Percentiles rank a stretch among this genome's conserved stretches.
phyloP scores from a whole-genome alignment of 2,888 invertebrate species.

The Acleris literana region DNA sequence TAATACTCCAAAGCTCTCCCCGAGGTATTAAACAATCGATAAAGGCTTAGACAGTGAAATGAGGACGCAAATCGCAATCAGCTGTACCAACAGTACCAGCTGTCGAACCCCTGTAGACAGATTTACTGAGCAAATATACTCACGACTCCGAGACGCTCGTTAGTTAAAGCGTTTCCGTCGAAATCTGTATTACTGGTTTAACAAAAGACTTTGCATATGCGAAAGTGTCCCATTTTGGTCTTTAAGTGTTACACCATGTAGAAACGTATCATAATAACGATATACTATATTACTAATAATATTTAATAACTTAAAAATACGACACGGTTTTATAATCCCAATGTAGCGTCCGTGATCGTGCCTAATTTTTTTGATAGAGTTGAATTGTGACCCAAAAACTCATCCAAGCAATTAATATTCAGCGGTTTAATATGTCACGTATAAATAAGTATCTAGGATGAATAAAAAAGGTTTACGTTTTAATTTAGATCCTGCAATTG shows the following conservation, averaged over 20 bases:
- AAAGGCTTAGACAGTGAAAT: constrained; percentile 16
- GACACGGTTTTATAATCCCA: too few species aligned
- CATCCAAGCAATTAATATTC: constrained; percentile 15
- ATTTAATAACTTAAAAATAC: too few species aligned
- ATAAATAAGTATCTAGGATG: not conserved
- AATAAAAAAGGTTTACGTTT: constrained; percentile 18
- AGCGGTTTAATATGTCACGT: constrained; percentile 14
- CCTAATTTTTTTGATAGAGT: not conserved
- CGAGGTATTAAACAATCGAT: constrained; percentile 24
- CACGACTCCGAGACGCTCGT: constrained; percentile 15
- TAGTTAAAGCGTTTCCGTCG: constrained; percentile 18
- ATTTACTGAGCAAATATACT: constrained; percentile 26
- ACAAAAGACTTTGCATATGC: not conserved
- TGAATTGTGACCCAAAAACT: constrained; percentile 6
- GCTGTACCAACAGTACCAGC: constrained; percentile 24
- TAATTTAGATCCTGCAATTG: constrained; percentile 28
- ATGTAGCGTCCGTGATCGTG: too few species aligned
- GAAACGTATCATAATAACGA: too few species aligned
- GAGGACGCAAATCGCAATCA: constrained; percentile 28
- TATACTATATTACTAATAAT: too few species aligned
- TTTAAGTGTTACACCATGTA: too few species aligned
- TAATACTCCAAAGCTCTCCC: not conserved
- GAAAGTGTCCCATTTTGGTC: not conserved
- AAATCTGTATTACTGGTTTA: constrained; percentile 2
- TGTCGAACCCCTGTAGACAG: constrained; percentile 26